phyloP scores from a whole-genome alignment of 2,797 vertebrate genomes.

The Sebastes variabilis region DNA sequence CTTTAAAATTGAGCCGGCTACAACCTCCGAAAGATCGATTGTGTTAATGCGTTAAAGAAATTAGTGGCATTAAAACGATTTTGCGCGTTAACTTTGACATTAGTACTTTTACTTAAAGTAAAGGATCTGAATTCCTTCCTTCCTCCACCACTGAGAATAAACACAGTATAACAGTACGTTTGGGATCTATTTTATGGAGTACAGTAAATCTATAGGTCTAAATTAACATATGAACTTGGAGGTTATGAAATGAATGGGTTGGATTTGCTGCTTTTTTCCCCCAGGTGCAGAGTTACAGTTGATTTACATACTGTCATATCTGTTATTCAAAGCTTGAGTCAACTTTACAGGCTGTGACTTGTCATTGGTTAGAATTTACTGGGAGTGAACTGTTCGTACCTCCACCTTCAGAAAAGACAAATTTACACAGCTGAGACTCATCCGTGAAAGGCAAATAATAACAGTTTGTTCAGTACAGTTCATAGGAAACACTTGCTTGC shows the following conservation, averaged over 20 bases:
- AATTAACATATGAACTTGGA: not conserved
- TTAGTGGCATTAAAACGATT: accelerated
- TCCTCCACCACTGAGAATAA: too few relatives aligned
- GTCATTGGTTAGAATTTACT: constrained; percentile 16
- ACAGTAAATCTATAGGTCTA: not conserved
- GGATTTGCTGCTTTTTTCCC: not conserved
- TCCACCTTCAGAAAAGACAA: not conserved
- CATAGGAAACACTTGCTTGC: constrained; percentile 2
- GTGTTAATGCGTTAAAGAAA: too few relatives aligned
- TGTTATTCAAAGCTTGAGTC: constrained; percentile 45
- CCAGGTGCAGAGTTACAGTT: not conserved
- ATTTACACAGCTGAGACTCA: not conserved
- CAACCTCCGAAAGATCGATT: too few relatives aligned
- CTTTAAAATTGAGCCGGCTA: too few relatives aligned
- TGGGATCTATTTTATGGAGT: too few relatives aligned
- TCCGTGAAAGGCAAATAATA: not conserved
- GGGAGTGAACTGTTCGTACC: not conserved
- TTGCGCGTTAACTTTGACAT: too few relatives aligned
- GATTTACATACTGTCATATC: constrained; percentile 49
- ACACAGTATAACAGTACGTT: not conserved
- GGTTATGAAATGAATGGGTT: not conserved
- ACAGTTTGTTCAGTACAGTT: not conserved
- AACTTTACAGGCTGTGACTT: constrained; percentile 9
- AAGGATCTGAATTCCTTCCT: too few relatives aligned
- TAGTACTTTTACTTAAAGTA: too few relatives aligned